Base-by-base conservation (phyloP, 2,888 invertebrate species). In the Gnatocerus cornutus region DNA sequence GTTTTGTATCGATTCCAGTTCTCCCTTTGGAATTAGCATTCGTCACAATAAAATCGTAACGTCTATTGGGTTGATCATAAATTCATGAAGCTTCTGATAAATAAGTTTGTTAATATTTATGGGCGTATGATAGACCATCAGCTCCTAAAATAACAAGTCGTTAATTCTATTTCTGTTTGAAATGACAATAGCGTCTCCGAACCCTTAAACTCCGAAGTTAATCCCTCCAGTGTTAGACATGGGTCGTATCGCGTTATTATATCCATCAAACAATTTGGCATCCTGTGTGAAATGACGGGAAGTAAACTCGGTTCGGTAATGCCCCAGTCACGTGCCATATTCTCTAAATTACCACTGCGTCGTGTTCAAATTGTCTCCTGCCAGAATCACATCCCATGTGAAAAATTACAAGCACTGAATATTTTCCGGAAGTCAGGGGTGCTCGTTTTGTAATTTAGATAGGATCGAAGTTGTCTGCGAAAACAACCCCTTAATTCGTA, bases 371-470 rank as follows among this genome's bases (percentile, higher is more conserved):
- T 82, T 81, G 82, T 80, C 78, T 76, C 77, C 80, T 80, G 80
- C 81, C 81, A 80, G 77, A 81, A 79, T 80, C 81, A 81, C 79
- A 79, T 80, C 79, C 79, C 80, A 79, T 78, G 76, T 82, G 82
- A 83, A 83, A 82, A 81, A 83, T 82, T 21, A 21, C 21, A 21
- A 21, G 4, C 21, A 21, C 21, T 21, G 21, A 21, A 21, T 21
- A 21, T 21, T 21, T 21, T 21, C 21, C 21, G 21, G 21, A 21
- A 21, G 21, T 21, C 75, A 74, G 77, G 79, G 78, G 78, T 73
- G 79, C 77, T 78, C 74, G 78, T 80, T 74, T 75, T 75, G 80
- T 80, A 79, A 81, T 81, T 80, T 81, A 81, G 80, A 81, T 81
- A 78, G 77, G 78, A 80, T 81, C 81, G 80, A 75, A 72, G 79